Evolutionary conservation across 2,888 invertebrate species (phyloP).

Genomic region (Saturnia japonica): DNA sequence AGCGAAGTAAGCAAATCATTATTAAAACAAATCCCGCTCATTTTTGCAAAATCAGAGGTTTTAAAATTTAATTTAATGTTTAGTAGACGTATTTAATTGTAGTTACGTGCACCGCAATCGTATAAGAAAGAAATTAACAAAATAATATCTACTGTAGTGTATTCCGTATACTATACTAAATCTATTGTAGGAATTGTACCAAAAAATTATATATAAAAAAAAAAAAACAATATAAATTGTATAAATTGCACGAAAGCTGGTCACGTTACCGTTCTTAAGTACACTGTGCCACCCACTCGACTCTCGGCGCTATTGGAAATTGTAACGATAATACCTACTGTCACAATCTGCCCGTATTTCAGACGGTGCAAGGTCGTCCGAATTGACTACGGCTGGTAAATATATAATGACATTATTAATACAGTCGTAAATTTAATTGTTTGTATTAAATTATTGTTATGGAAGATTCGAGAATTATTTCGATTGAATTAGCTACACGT

Average conservation of each 20-base stretch:
- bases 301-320: conserved; percentile 45
- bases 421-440: conserved; percentile 12
- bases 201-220: background rate
- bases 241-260: background rate
- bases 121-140: too few relatives aligned
- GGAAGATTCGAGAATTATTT: background rate
- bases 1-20: too few relatives aligned
- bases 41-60: too few relatives aligned
- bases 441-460: background rate
- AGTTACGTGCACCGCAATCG: too few relatives aligned
- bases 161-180: too few relatives aligned
- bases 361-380: conserved; percentile 49
- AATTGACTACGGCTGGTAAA: conserved; percentile 13
- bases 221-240: background rate
- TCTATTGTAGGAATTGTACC: background rate
- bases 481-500: background rate
- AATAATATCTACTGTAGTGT: too few relatives aligned
- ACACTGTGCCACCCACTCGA: conserved; percentile 42
- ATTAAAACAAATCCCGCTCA: too few relatives aligned
- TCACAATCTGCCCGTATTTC: conserved; percentile 45
- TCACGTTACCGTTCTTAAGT: conserved; percentile 13
- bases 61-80: too few relatives aligned
- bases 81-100: too few relatives aligned
- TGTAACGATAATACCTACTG: conserved; percentile 42
- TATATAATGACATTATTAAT: conserved; percentile 21